These are phyloP conservation scores for Vireo griseus DNA, from an alignment of 2,797 vertebrate genomes.

Conservation along the genomic window DNA sequence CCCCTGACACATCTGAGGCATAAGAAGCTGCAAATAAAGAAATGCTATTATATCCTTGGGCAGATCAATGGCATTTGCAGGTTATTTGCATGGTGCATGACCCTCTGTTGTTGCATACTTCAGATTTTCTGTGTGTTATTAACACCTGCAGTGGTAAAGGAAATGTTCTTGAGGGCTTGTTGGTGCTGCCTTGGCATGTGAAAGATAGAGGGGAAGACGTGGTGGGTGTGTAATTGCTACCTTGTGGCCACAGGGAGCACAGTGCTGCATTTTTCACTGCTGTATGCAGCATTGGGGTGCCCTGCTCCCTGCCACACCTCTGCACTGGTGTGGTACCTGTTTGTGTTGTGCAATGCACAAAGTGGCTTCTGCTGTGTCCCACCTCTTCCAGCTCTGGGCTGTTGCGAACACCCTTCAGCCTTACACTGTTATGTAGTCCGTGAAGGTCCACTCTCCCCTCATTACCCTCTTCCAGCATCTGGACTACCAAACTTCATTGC, in stretches of 20 bases:
- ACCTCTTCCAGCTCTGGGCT: accelerated
- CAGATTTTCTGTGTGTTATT: background rate
- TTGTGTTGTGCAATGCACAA: background rate
- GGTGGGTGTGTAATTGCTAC: background rate
- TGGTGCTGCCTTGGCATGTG: background rate
- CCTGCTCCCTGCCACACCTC: background rate
- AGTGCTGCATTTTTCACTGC: background rate
- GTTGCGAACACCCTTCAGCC: background rate
- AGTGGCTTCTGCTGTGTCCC: accelerated
- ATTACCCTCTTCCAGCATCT: background rate
- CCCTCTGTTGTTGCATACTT: constrained; percentile 18
- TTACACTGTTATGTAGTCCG: background rate
- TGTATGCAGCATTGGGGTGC: background rate
- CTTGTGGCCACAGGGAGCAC: accelerated
- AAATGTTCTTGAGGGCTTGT: background rate
- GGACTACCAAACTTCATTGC: background rate
- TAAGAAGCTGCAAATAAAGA: background rate
- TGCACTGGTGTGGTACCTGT: background rate
- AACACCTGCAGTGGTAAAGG: background rate
- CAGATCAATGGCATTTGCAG: constrained; percentile 25
- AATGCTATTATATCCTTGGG: background rate
- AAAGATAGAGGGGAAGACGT: accelerated
- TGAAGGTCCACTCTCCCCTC: background rate
- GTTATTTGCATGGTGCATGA: background rate
- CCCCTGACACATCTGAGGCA: background rate